A percentile compares a stretch with the other conserved stretches of the same genome.
Evolutionary conservation across 2,797 vertebrate genomes (phyloP).

Genomic region (Anguilla obscura): DNA sequence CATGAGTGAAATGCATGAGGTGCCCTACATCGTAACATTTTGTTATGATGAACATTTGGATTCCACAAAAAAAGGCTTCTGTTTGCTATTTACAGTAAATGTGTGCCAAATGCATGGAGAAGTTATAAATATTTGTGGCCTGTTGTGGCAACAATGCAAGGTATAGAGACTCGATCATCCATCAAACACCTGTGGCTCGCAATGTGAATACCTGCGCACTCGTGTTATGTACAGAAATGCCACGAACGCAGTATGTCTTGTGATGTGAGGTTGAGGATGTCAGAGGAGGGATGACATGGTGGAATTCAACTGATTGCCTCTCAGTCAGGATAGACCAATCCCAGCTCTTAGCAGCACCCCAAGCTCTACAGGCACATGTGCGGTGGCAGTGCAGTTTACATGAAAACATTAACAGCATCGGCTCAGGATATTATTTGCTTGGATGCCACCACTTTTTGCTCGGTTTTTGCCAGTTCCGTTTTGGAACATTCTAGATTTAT

Average conservation of each 20-base stretch:
- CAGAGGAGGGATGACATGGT: neutral
- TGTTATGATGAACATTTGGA: neutral
- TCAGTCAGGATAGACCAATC: neutral
- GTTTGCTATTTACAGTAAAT: slow-evolving; percentile 14
- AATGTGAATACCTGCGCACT: neutral
- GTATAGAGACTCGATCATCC: neutral
- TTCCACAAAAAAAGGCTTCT: slow-evolving; percentile 1
- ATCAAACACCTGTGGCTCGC: neutral
- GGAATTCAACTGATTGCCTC: neutral
- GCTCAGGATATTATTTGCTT: too few species aligned
- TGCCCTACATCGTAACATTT: neutral
- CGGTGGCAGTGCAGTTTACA: neutral
- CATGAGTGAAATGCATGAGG: neutral
- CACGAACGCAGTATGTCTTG: neutral
- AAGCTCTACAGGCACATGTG: neutral
- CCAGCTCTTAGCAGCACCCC: too few species aligned
- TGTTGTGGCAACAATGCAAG: slow-evolving; percentile 11
- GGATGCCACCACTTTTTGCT: too few species aligned
- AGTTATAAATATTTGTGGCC: neutral
- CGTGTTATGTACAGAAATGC: neutral
- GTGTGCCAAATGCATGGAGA: neutral
- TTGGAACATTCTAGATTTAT: neutral
- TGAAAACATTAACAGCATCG: neutral
- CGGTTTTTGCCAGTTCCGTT: too few species aligned
- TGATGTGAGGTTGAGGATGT: neutral